Base-by-base conservation (phyloP, 2,888 invertebrate genomes). In the Heliconius aoede region DNA sequence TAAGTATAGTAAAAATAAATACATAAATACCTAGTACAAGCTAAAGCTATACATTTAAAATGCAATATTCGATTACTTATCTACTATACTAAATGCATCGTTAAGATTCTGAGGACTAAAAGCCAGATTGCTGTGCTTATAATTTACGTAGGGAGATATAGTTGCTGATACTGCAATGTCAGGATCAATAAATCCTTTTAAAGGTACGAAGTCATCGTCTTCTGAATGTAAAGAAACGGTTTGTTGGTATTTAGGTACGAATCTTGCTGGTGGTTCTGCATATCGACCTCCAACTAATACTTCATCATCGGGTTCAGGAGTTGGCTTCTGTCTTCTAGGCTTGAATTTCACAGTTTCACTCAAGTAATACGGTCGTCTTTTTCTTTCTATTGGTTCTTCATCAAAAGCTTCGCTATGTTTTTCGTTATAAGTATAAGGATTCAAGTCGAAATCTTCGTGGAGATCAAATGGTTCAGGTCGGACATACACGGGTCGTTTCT, bases 21-120 rank as follows among this genome's bases (percentile, higher is more conserved):
- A 32, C n/a, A n/a, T n/a, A n/a, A n/a, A n/a, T n/a, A 51, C 60
- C 62, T 32, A 69, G 28, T 24, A n/a, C 13, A 62, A 51, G 28
- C 62, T 69, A 71, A 71, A 62, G 51, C 55, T 71, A 69, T 51
- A 68, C 3, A 61, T 36, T 36, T 65, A 18, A 18, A 24, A 65
- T 65, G 24, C 26, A 26, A 55, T 26, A 60, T 26, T 58, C n/a
- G n/a, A 60, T 74, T 85, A 86, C 80, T 89, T 87, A 79, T 90
- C 87, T 21, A 90, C 85, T 89, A 91, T 90, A 86, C 93, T 92
- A 86, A 94, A 94, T 72, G 89, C 93, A 81, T 94, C 93, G 74
- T 94, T 94, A n/a, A 93, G 81, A 77, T 94, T 94, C 83, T 94
- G 94, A 18, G 94, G 93, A 81, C 92, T 94, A 69, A 93, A 94